Percentiles rank a stretch among this genome's conserved stretches.
phyloP scores from a whole-genome alignment of 2,888 invertebrate genomes.

The Drepanosiphum platanoidis region DNA sequence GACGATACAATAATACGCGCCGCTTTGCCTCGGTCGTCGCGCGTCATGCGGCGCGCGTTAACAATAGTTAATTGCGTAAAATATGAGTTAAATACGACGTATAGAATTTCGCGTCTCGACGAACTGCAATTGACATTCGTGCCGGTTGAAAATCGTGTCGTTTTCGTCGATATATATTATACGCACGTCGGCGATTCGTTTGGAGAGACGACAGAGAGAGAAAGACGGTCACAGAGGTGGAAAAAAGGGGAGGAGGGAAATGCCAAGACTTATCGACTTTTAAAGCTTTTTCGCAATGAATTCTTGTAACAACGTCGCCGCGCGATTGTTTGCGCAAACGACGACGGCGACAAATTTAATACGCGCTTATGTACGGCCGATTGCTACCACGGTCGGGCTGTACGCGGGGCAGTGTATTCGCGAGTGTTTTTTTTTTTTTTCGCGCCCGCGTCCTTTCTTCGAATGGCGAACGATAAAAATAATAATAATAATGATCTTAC shows the following conservation, averaged over 20 bases:
- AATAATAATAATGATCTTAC: constrained; percentile 1
- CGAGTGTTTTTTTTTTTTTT: background rate
- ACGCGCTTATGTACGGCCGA: background rate
- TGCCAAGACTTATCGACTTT: background rate
- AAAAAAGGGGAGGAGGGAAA: background rate
- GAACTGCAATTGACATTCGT: too few relatives aligned
- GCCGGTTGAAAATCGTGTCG: background rate
- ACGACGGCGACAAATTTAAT: background rate
- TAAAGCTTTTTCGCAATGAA: constrained; percentile 4
- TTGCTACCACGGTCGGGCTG: too few relatives aligned
- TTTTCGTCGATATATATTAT: background rate
- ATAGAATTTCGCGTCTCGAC: too few relatives aligned
- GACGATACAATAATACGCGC: too few relatives aligned
- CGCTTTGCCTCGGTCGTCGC: too few relatives aligned
- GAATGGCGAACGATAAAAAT: background rate
- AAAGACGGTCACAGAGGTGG: too few relatives aligned
- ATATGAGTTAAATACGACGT: too few relatives aligned
- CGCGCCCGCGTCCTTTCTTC: background rate
- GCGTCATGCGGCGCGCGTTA: too few relatives aligned
- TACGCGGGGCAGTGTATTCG: too few relatives aligned
- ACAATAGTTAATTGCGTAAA: constrained; percentile 5
- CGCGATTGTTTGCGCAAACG: background rate
- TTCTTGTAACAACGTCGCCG: background rate
- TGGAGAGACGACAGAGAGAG: background rate
- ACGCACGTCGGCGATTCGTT: background rate